Conservation (phyloP, 2,797 vertebrate genomes). For the Scarus forsteni region DNA sequence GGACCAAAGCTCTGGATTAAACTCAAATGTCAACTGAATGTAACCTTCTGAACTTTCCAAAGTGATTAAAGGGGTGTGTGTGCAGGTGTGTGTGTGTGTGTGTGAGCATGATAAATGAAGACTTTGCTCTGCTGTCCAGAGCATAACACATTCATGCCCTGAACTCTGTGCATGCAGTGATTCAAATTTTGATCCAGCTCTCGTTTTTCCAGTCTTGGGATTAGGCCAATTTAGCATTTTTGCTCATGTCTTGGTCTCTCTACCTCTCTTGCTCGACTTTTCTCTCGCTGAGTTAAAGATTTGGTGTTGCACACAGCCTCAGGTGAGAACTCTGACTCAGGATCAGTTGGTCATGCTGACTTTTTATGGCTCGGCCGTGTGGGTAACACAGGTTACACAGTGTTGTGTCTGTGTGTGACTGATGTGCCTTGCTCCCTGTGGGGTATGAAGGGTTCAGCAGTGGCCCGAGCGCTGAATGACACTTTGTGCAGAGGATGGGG, state of each 20-base stretch:
- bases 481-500: slow-evolving; percentile 3
- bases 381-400: slow-evolving; percentile 22
- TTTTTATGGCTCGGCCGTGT: slow-evolving; percentile 13
- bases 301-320: slow-evolving; percentile 5
- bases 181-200: slow-evolving; percentile 24
- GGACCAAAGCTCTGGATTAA: slow-evolving; percentile 60
- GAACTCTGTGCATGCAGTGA: slow-evolving; percentile 7
- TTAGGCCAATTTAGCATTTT: slow-evolving; percentile 11
- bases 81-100: background rate
- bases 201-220: slow-evolving; percentile 12
- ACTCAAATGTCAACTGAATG: slow-evolving; percentile 62
- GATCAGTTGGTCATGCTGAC: slow-evolving; percentile 32
- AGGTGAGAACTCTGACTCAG: slow-evolving; percentile 34
- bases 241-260: background rate
- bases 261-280: slow-evolving; percentile 6
- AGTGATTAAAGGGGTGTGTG: slow-evolving; percentile 34
- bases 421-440: slow-evolving; percentile 10
- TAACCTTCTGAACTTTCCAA: slow-evolving; percentile 53
- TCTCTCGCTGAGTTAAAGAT: background rate
- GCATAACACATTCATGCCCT: slow-evolving; percentile 6
- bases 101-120: slow-evolving; percentile 9
- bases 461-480: slow-evolving; percentile 22
- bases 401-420: slow-evolving; percentile 26
- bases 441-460: slow-evolving; percentile 26
- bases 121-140: slow-evolving; percentile 13